Percentiles rank a stretch among this genome's conserved stretches.
Conservation (phyloP, 2,797 vertebrate genomes). For the Acanthopagrus latus region DNA sequence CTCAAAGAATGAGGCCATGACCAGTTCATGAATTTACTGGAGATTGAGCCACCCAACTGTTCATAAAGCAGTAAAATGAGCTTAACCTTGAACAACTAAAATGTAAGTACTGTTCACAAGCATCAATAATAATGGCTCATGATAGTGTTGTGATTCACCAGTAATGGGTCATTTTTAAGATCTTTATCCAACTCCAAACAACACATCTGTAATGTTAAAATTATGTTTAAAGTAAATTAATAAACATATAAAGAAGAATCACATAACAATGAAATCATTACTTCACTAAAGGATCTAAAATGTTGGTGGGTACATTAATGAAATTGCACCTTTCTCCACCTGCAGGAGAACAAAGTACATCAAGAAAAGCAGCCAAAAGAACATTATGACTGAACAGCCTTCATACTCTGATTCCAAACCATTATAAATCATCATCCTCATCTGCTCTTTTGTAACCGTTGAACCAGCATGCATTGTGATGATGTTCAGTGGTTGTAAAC, state of each 20-base stretch:
- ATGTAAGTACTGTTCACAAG: not conserved
- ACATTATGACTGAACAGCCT: not conserved
- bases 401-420: not conserved
- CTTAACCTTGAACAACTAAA: not conserved
- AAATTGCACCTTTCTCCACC: not conserved
- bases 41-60: not conserved
- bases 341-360: constrained; percentile 21
- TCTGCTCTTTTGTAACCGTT: not conserved
- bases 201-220: not conserved
- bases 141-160: not conserved
- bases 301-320: not conserved
- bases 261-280: not conserved
- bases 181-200: too few species aligned
- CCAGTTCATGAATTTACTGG: too few species aligned
- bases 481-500: not conserved
- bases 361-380: not conserved
- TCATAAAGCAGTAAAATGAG: not conserved
- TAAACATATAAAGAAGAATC: not conserved
- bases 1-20: too few species aligned
- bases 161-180: too few species aligned
- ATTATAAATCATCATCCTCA: not conserved
- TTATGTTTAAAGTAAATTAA: not conserved
- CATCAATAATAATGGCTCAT: not conserved
- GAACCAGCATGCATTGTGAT: not conserved
- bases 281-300: not conserved